Evolutionary conservation across 2,888 invertebrate species (phyloP), one percentile per base, ranked within the genome.

Genomic region (Nineta flava): DNA sequence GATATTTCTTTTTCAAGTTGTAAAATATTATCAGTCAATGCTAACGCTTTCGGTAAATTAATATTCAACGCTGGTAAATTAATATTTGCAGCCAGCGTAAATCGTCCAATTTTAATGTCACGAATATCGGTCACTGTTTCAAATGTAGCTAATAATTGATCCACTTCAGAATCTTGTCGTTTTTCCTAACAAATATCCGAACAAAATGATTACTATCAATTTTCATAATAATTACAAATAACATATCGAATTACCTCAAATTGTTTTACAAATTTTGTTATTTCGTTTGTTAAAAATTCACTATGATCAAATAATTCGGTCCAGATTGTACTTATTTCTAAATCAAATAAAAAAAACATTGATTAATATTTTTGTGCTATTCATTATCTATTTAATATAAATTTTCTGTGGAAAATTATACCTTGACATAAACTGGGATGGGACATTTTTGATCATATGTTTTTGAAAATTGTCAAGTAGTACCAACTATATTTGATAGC

Each of bases 231-330:
- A n/a, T 16, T 49, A 19, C 9, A 26, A 16, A 42, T 2, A 13
- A 2, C 32, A 15, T 34, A 4, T 7, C 21, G 12, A 52, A 59
- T 66, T 71, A 87, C 87, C 77, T 92, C 90, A 69, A 91, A 91
- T 65, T 91, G 88, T 56, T 81, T 81, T 5, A 90, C 65, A 68
- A 87, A 83, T 65, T 78, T 82, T 57, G 81, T 82, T 55, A 91
- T 82, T 76, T 92, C 92, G 50, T 90, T 88, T 67, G 80, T 84
- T 52, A 91, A 65, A 64, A 91, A 87, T 34, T 87, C 85, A 54
- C 83, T 78, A 61, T 92, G 92, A 67, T 92, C 88, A 68, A 92
- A 87, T 52, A 92, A 70, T 61, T 91, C 75, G 59, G 79, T 76
- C 80, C 88, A 88, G 64, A 90, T 80, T 68, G 85, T 86, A 54